Base-by-base conservation (phyloP, 1,140 invertebrate genomes). In the Hyles vespertilio region DNA sequence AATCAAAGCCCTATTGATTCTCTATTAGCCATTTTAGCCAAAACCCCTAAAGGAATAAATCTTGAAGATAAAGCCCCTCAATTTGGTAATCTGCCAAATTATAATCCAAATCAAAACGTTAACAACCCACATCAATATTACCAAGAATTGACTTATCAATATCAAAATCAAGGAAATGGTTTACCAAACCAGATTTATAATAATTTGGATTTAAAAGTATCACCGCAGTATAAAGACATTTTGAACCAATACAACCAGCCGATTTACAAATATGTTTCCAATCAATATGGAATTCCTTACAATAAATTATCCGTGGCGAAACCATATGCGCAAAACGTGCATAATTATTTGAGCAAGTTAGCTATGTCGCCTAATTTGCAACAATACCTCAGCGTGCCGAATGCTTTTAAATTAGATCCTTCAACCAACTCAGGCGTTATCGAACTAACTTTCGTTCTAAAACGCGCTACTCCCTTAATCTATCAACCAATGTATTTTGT, bases 401-500 rank as follows among this genome's bases (percentile, higher is more conserved):
- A 72, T 79, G 7, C n/a, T 5, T 49, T 32, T 32, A 62, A 57
- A 65, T 61, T 62, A n/a, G 44, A 57, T 45, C 43, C 56, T 55
- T 46, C 33, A 32, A 53, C 11, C 3, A 49, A 53, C 3, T 9
- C 36, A 5, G 60, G 57, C n/a, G 36, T 59, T 22, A 48, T 72
- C 11, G 64, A 68, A 57, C 22, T 71, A 4, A 73, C 65, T 0
- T 72, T 67, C 44, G 22, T 61, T 9, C 12, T 72, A 3, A 69
- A 72, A 56, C 58, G 59, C 10, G 53, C 55, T 32, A 52, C 58
- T 4, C 67, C 67, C 3, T 9, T 67, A 1, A 12, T 67, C 5
- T 65, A 66, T 22, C 54, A 67, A 49, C 63, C 59, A 11, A 53
- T 66, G 1, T 81, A 77, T 66, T 81, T 74, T 46, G 72, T 86